phyloP scores from a whole-genome alignment of 2,888 invertebrate genomes.

The Mactromeris polynyma region DNA sequence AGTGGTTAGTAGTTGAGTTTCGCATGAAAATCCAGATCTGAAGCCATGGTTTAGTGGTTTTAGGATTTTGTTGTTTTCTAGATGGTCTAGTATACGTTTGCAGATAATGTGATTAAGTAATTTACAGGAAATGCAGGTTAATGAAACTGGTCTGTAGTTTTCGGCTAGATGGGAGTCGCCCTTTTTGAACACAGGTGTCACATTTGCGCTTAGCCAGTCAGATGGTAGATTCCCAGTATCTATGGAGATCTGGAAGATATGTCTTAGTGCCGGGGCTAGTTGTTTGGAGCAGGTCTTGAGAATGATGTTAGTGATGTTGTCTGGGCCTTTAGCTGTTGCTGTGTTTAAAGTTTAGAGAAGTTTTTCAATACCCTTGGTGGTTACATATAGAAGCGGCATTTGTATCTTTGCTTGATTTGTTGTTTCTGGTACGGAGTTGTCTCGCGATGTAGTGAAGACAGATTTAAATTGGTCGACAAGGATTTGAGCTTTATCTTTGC shows the following conservation, averaged over 20 bases:
- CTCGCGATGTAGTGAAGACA: not conserved
- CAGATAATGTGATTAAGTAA: not conserved
- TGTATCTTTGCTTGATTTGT: not conserved
- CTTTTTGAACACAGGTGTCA: too few species aligned
- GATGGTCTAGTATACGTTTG: not conserved
- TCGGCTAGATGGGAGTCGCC: too few species aligned
- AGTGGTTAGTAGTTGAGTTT: too few species aligned
- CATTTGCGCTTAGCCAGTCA: too few species aligned
- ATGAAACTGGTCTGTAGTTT: too few species aligned
- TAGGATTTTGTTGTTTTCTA: not conserved
- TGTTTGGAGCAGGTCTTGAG: too few species aligned
- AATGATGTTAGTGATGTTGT: too few species aligned
- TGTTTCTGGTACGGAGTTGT: not conserved
- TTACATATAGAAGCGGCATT: conserved; percentile 12
- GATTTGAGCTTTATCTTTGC: too few species aligned
- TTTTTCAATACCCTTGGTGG: conserved; percentile 34
- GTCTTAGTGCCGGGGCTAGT: too few species aligned
- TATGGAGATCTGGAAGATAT: conserved; percentile 36
- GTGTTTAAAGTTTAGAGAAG: conserved; percentile 3
- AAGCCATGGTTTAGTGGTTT: conserved; percentile 16
- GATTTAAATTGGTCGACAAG: too few species aligned
- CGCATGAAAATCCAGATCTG: too few species aligned
- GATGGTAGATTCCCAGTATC: conserved; percentile 31
- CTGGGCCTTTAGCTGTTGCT: conserved; percentile 18
- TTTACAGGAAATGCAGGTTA: too few species aligned